Conservation (phyloP, 2,888 invertebrate genomes). For the Lasioglossum malachurum region DNA sequence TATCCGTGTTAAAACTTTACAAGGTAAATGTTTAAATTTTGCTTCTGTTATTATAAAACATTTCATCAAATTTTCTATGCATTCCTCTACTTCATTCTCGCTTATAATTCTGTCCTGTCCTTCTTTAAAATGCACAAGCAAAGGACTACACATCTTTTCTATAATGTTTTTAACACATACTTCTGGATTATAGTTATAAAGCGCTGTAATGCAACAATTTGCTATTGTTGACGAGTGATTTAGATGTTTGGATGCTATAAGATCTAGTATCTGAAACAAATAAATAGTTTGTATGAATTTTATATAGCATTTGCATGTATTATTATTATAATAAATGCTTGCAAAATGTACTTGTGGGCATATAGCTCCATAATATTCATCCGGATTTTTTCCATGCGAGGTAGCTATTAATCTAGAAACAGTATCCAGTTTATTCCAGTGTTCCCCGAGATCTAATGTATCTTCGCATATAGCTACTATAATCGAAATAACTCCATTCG, state of each 20-base stretch:
- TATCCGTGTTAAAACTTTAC: slow-evolving; percentile 72
- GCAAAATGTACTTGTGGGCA: slow-evolving; percentile 81
- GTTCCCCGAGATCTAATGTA: slow-evolving; percentile 86
- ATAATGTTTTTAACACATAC: slow-evolving; percentile 84
- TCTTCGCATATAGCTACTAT: slow-evolving; percentile 89
- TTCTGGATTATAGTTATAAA: slow-evolving; percentile 86
- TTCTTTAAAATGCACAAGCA: slow-evolving; percentile 62
- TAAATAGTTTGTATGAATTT: slow-evolving; percentile 27
- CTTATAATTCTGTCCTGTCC: neutral
- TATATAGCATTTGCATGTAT: slow-evolving; percentile 20
- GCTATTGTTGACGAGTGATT: slow-evolving; percentile 86
- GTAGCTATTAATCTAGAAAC: slow-evolving; percentile 88
- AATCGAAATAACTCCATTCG: slow-evolving; percentile 89
- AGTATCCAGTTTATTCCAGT: slow-evolving; percentile 90
- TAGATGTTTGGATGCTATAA: slow-evolving; percentile 84
- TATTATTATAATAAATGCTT: slow-evolving; percentile 13
- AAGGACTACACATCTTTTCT: slow-evolving; percentile 78
- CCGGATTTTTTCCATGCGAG: slow-evolving; percentile 85
- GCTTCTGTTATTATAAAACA: slow-evolving; percentile 80
- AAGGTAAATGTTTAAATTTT: slow-evolving; percentile 80
- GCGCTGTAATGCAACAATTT: slow-evolving; percentile 86
- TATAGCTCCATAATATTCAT: slow-evolving; percentile 85
- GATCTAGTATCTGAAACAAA: slow-evolving; percentile 85
- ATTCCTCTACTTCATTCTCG: slow-evolving; percentile 79
- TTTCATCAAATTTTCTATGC: slow-evolving; percentile 81